These are phyloP conservation scores for Yponomeuta evonymella DNA, from an alignment of 2,888 invertebrate genomes.

Conservation along the genomic window DNA sequence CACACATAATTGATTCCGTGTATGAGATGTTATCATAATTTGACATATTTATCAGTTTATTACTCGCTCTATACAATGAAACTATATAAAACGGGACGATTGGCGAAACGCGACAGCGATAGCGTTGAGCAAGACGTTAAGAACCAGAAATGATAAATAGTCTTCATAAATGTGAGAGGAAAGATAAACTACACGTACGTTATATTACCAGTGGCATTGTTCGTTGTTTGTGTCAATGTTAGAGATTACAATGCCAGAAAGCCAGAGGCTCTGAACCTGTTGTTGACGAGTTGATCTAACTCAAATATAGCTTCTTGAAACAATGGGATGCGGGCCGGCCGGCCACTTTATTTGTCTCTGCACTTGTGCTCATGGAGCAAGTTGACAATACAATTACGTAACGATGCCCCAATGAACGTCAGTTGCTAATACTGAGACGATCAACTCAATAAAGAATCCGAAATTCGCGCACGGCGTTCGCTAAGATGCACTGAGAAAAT, in stretches of 20 bases:
- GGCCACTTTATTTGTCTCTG: slow-evolving; percentile 35
- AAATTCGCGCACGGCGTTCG: slow-evolving; percentile 8
- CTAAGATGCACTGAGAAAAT: slow-evolving; percentile 21
- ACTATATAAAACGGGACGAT: slow-evolving; percentile 8
- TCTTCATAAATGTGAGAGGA: slow-evolving; percentile 11
- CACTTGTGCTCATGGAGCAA: slow-evolving; percentile 35
- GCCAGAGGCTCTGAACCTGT: not conserved
- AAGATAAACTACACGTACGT: slow-evolving; percentile 6
- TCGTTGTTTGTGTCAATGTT: not conserved
- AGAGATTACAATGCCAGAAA: not conserved
- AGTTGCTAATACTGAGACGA: not conserved
- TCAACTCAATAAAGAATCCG: slow-evolving; percentile 7
- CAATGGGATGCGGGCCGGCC: slow-evolving; percentile 58
- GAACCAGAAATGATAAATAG: slow-evolving; percentile 5
- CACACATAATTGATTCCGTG: not conserved
- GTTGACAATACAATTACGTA: slow-evolving; percentile 49
- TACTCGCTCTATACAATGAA: slow-evolving; percentile 6
- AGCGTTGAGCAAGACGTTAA: slow-evolving; percentile 1
- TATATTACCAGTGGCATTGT: not conserved
- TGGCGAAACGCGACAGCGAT: slow-evolving; percentile 7
- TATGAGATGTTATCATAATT: slow-evolving; percentile 8
- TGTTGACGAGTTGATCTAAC: not conserved
- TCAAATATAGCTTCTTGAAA: slow-evolving; percentile 25
- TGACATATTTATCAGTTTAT: not conserved
- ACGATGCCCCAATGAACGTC: slow-evolving; percentile 35